Conservation (phyloP, 2,113 vertebrate species). For the Pantherophis guttatus region DNA sequence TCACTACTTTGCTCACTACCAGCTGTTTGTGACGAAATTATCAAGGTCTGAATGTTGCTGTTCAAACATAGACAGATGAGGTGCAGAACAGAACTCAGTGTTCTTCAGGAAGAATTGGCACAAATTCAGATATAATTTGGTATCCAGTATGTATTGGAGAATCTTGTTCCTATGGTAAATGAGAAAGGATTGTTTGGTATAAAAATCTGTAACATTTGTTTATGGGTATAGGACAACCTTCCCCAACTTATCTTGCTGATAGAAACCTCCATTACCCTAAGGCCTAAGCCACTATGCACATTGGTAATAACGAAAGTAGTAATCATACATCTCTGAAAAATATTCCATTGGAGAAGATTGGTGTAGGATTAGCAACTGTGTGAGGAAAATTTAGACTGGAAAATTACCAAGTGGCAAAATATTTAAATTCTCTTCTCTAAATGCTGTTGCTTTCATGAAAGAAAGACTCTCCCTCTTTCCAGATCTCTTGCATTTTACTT, state of each 20-base stretch:
- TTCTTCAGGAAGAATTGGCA: background rate
- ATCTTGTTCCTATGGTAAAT: background rate
- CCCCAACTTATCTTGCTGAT: background rate
- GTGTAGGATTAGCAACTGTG: background rate
- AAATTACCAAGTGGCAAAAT: background rate
- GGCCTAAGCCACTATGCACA: background rate
- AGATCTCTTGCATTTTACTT: background rate
- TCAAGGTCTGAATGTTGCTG: slow-evolving; percentile 3
- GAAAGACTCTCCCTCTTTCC: background rate
- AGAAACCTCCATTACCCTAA: background rate
- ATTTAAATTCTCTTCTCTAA: background rate
- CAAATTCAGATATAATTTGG: background rate
- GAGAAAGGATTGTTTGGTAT: background rate
- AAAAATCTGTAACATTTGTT: background rate
- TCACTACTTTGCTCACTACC: background rate
- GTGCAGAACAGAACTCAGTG: background rate
- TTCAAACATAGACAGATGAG: slow-evolving; percentile 7
- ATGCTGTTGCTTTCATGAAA: background rate
- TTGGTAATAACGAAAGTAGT: background rate
- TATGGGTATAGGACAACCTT: background rate
- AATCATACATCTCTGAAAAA: background rate
- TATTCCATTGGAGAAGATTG: background rate
- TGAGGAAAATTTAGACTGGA: background rate
- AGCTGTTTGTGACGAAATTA: background rate
- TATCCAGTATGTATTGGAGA: background rate